Evolutionary conservation across 2,113 vertebrate genomes (phyloP), one percentile per base, ranked within the genome.

Genomic region (Tachycineta bicolor): DNA sequence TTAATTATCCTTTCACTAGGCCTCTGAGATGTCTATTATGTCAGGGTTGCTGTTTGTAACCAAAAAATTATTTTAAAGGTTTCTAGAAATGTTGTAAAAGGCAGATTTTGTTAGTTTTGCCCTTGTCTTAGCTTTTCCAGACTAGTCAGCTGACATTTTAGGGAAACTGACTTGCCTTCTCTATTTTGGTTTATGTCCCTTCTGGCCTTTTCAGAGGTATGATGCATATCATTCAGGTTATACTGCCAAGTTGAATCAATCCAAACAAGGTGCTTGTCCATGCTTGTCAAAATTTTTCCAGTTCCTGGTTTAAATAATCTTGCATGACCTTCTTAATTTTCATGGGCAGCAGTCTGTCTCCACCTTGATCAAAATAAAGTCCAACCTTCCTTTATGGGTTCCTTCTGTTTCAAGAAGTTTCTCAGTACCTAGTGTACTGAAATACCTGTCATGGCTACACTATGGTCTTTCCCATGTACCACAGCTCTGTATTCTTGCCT

Each of bases 1-100:
- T 80, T 83, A 94, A 95, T 92, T 94, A 83, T 80, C 37, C 33
- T 94, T 90, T 95, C 55, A 53, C 39, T 20, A 33, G 41, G n/a
- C 33, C 41, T 87, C 74, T 34, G 37, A 68, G 28, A 83, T 60
- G 25, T 26, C 21, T 41, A 1, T 58, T 70, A 10, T 62, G 41
- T 55, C 43, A 59, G 11, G 6, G 29, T 74, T 83, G 22, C 16
- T 65, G 21, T 63, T 86, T 82, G 56, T 39, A 82, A 47, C 14
- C 16, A 68, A 87, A 82, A 68, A 59, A 28, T 16, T 73, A 49
- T 14, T 65, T 82, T 67, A 63, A 11, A 75, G 29, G 17, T 19
- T 84, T 89, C 53, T 53, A 33, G 11, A 46, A 46, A 3, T 58
- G 28, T 29, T 68, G 23, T 55, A 80, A 59, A 88, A 92, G 47